Evolutionary conservation across 2,888 invertebrate genomes (phyloP), one percentile per base, ranked within the genome.

Genomic region (Parnassius mnemosyne): DNA sequence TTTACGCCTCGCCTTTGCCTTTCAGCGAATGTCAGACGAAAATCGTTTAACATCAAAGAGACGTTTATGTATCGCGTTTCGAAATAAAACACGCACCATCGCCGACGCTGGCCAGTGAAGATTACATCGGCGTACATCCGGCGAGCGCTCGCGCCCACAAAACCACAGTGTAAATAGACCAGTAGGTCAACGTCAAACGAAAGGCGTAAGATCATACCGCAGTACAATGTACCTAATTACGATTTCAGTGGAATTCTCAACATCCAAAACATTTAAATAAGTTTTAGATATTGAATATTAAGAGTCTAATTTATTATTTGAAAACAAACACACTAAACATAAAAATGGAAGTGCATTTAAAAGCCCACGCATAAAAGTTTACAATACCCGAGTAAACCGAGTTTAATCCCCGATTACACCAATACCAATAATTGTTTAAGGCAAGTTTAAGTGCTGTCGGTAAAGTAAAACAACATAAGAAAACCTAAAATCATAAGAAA

Each of bases 41-140:
- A 80, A 77, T 76, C 74, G 71, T 77, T 71, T 68, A 73, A 79
- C 78, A 81, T 86, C 83, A 85, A 85, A 85, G 83, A 70, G 71
- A 71, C 74, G 74, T 74, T 79, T 79, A 74, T 78, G 76, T 79
- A 80, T 81, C 81, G 70, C 69, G 73, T 81, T 80, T 76, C 79
- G 73, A 78, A 78, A 78, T 79, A 75, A 80, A 79, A 79, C 77
- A 72, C 68, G 70, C 73, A 71, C 73, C 69, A 67, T 65, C 63
- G 53, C 66, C 57, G 65, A 55, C 61, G 42, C 49, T 60, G 63
- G 44, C 42, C 55, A 52, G 42, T 46, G 57, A 43, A 62, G 57
- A 57, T 57, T 53, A 49, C 57, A 62, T 62, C 49, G 53, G 55
- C 57, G 53, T 13, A 62, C 57, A 61, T 61, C 61, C 61, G 61